Evolutionary conservation across 2,797 vertebrate species (phyloP).

Genomic region (Anguilla pacifica): DNA sequence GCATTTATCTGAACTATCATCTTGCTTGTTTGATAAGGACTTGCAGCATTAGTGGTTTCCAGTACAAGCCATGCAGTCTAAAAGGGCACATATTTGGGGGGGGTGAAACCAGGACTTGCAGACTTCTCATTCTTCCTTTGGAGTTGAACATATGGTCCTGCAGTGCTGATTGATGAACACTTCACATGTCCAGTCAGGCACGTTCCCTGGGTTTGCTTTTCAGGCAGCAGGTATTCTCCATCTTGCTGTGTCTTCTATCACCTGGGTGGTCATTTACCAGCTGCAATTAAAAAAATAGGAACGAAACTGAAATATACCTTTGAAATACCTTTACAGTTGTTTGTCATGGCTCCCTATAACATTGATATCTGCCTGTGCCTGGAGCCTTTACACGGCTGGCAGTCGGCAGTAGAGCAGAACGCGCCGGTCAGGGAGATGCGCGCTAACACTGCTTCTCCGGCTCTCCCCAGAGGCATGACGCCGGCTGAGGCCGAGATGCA

Average conservation of each 20-base stretch:
- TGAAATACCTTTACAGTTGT: not conserved
- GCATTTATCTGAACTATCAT: not conserved
- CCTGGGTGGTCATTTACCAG: not conserved
- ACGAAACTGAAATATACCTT: not conserved
- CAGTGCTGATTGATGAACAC: not conserved
- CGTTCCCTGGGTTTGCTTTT: not conserved
- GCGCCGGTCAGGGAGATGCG: not conserved
- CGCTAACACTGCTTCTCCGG: not conserved
- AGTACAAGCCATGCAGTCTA: not conserved
- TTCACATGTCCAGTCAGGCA: not conserved
- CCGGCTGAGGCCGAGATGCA: conserved; percentile 97
- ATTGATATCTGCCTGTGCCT: not conserved
- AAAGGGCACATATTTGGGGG: not conserved
- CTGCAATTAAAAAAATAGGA: not conserved
- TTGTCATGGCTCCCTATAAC: not conserved
- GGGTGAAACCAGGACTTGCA: not conserved
- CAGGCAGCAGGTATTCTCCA: not conserved
- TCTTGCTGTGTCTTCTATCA: not conserved
- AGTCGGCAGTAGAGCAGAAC: not conserved
- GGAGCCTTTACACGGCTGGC: not conserved
- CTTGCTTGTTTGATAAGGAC: not conserved
- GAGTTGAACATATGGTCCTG: not conserved
- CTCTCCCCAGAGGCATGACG: conserved; percentile 86
- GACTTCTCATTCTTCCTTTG: not conserved
- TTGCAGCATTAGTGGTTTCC: not conserved